phyloP scores from a whole-genome alignment of 1,140 invertebrate genomes.

The Episyrphus balteatus region DNA sequence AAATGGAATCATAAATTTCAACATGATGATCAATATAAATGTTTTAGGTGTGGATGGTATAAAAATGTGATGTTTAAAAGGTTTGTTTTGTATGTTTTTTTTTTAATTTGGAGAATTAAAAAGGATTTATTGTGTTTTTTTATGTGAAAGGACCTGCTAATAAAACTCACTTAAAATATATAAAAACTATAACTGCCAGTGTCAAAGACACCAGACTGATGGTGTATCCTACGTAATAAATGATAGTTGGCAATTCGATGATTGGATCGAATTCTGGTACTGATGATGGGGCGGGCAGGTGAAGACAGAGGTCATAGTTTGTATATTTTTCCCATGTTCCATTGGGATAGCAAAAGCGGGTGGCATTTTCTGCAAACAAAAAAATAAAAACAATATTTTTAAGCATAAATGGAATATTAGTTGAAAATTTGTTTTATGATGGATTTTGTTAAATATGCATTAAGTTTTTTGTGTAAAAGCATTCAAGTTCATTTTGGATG shows the following conservation, averaged over 20 bases:
- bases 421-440: no score
- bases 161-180: slow-evolving; percentile 38
- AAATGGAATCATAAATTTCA: background rate
- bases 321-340: slow-evolving; percentile 39
- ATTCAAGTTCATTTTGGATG: no score
- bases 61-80: background rate
- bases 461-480: no score
- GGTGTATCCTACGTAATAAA: slow-evolving; percentile 38
- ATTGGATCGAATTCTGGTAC: slow-evolving; percentile 32
- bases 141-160: background rate
- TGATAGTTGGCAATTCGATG: slow-evolving; percentile 37
- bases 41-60: no score
- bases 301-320: slow-evolving; percentile 37
- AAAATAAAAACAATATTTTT: background rate
- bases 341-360: slow-evolving; percentile 33
- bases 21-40: no score
- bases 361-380: slow-evolving; percentile 35
- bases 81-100: background rate
- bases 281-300: slow-evolving; percentile 24
- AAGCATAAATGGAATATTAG: no score
- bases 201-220: slow-evolving; percentile 37
- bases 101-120: no score
- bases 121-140: background rate
- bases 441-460: no score
- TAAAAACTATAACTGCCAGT: slow-evolving; percentile 38